A percentile compares a stretch with the other conserved stretches of the same genome.
Conservation (phyloP, 2,888 invertebrate species). For the Zele albiditarsus region DNA sequence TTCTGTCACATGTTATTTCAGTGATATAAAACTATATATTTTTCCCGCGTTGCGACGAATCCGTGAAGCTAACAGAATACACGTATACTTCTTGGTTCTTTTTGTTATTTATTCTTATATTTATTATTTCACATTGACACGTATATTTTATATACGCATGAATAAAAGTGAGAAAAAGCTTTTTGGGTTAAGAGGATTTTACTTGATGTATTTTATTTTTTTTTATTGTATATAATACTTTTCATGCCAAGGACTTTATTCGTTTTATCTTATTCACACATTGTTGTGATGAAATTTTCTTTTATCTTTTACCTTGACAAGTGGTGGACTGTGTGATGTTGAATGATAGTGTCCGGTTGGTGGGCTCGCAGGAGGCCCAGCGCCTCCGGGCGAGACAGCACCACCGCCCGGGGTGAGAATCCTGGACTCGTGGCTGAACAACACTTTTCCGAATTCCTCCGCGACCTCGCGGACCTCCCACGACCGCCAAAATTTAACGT, state of each 20-base stretch:
- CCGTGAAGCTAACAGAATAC: neutral
- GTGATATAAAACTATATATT: neutral
- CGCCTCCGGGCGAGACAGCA: constrained; percentile 69
- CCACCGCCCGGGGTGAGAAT: constrained; percentile 71
- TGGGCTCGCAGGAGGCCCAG: constrained; percentile 70
- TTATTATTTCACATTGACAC: neutral
- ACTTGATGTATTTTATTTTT: neutral
- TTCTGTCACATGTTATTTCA: neutral
- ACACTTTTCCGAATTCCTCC: constrained; percentile 69
- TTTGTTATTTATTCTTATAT: neutral
- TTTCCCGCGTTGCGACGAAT: constrained; percentile 1
- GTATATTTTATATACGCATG: too few relatives aligned
- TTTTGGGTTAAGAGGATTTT: neutral
- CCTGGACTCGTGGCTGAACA: constrained; percentile 72
- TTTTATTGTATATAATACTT: too few relatives aligned
- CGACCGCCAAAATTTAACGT: constrained; percentile 47
- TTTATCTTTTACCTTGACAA: constrained; percentile 64
- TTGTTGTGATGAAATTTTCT: neutral
- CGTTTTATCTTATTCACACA: neutral
- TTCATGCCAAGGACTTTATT: neutral
- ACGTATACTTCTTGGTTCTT: neutral
- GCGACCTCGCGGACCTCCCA: constrained; percentile 62
- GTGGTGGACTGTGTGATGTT: constrained; percentile 66
- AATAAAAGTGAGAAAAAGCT: neutral
- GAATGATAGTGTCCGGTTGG: constrained; percentile 67